phyloP scores from a whole-genome alignment of 2,888 invertebrate species.

The Ditula angustiorana region DNA sequence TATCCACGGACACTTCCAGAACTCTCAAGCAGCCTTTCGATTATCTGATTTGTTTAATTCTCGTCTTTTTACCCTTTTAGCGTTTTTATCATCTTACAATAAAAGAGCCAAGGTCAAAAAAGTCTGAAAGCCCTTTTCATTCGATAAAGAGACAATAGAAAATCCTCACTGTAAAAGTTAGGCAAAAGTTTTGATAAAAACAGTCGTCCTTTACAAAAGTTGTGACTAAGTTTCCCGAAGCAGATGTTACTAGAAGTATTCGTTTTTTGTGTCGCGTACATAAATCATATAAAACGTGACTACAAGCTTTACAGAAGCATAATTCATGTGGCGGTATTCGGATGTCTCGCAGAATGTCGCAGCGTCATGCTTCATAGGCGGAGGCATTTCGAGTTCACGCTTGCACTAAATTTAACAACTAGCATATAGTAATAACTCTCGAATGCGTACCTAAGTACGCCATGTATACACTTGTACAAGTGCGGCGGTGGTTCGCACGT shows the following conservation, averaged over 20 bases:
- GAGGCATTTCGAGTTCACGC: conserved; percentile 15
- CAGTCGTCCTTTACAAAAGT: conserved; percentile 22
- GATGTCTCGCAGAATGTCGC: conserved; percentile 10
- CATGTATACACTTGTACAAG: background rate
- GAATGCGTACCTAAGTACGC: background rate
- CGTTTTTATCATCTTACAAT: conserved; percentile 1
- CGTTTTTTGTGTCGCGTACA: conserved; percentile 5
- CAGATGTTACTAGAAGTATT: conserved; percentile 27
- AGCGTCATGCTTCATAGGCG: background rate
- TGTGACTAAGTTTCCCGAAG: conserved; percentile 18
- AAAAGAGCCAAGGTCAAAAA: conserved; percentile 4
- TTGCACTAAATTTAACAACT: conserved; percentile 48
- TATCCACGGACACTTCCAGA: conserved; percentile 6
- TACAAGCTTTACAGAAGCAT: conserved; percentile 13
- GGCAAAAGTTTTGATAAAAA: conserved; percentile 32
- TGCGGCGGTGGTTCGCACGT: conserved; percentile 27
- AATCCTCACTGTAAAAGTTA: conserved; percentile 17
- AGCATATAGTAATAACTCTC: conserved; percentile 41
- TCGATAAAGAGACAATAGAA: conserved; percentile 32
- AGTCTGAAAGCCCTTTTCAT: conserved; percentile 23
- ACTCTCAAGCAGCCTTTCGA: background rate
- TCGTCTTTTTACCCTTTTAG: conserved; percentile 3
- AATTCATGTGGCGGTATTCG: conserved; percentile 19
- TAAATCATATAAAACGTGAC: conserved; percentile 21
- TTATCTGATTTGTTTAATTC: conserved; percentile 6